Conservation (phyloP, 2,888 invertebrate genomes). For the Ophion costatus region DNA sequence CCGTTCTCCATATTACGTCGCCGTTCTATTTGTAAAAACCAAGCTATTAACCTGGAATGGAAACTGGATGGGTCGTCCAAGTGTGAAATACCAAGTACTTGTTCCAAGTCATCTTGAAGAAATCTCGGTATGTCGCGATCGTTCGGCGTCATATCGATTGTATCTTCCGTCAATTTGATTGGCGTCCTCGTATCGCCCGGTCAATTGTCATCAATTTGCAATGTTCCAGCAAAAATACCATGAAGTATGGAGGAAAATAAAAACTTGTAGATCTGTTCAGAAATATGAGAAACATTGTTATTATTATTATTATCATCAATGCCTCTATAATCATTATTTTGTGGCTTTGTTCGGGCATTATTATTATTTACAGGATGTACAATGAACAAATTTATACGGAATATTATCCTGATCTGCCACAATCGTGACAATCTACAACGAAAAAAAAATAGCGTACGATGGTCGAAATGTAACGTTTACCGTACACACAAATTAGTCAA, state of each 20-base stretch:
- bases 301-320: too few relatives aligned
- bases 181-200: slow-evolving; percentile 6
- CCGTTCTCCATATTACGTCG: too few relatives aligned
- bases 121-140: slow-evolving; percentile 75
- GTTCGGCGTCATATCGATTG: slow-evolving; percentile 42
- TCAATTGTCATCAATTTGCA: slow-evolving; percentile 9
- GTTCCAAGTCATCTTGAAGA: slow-evolving; percentile 69
- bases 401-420: not conserved
- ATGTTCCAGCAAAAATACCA: not conserved
- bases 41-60: slow-evolving; percentile 64
- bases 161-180: slow-evolving; percentile 18
- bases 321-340: too few relatives aligned
- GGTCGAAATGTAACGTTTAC: too few relatives aligned
- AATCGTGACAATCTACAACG: not conserved
- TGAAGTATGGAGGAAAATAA: slow-evolving; percentile 13
- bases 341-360: too few relatives aligned
- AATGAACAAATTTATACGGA: not conserved
- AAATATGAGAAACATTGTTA: too few relatives aligned
- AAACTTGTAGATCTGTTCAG: not conserved
- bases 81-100: slow-evolving; percentile 66
- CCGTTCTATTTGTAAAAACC: too few relatives aligned
- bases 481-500: not conserved
- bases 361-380: too few relatives aligned
- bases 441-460: too few relatives aligned
- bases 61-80: slow-evolving; percentile 48